Conservation (phyloP, 2,113 vertebrate genomes). For the Eulemur macaco region DNA sequence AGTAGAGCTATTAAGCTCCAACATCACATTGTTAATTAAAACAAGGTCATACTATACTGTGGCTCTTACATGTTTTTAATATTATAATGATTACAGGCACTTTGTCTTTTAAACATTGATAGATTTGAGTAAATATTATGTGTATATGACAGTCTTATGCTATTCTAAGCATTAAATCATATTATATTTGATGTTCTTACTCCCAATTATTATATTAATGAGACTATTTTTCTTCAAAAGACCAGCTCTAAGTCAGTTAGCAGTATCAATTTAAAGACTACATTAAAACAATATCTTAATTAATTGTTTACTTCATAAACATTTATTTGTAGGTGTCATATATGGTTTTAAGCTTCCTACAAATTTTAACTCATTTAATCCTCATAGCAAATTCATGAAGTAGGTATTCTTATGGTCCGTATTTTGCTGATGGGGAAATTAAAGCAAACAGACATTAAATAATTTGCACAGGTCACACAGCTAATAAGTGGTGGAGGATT, state of each 20-base stretch:
- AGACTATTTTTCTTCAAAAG: conserved; percentile 3
- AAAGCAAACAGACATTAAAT: background rate
- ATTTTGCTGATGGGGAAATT: background rate
- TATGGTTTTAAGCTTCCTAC: background rate
- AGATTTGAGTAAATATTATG: conserved; percentile 7
- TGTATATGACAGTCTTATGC: background rate
- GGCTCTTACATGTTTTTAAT: conserved; percentile 34
- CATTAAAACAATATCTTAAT: conserved; percentile 18
- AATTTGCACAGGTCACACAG: background rate
- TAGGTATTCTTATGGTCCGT: background rate
- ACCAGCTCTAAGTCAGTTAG: background rate
- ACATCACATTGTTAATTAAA: conserved; percentile 52
- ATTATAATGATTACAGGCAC: background rate
- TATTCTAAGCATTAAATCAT: background rate
- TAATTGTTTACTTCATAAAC: background rate
- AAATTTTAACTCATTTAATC: conserved; percentile 1
- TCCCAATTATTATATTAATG: conserved; percentile 44
- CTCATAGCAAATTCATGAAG: background rate
- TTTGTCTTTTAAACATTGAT: conserved; percentile 31
- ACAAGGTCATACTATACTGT: background rate
- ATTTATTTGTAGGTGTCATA: background rate
- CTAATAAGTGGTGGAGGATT: background rate
- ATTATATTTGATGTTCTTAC: conserved; percentile 28
- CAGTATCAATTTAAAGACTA: conserved; percentile 8
- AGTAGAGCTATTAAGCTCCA: conserved; percentile 31